Conservation (phyloP, 1,140 invertebrate species). For the Amyelois transitella region DNA sequence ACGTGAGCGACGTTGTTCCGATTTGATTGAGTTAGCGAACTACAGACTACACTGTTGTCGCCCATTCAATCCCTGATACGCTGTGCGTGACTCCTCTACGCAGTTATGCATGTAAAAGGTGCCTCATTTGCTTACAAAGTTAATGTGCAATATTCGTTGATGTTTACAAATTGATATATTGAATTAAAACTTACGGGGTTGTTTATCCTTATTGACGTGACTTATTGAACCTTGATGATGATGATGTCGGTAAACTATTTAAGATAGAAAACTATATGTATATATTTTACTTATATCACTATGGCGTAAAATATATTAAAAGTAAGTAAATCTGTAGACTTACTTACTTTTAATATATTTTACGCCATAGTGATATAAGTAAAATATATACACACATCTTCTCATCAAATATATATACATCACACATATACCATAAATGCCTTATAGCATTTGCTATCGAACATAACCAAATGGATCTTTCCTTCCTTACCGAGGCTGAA, state of each 20-base stretch:
- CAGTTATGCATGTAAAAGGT: constrained; percentile 15
- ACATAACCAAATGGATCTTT: constrained; percentile 7
- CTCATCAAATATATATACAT: too few species aligned
- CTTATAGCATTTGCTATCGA: neutral
- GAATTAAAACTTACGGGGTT: too few species aligned
- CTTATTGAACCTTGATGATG: too few species aligned
- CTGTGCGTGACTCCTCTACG: constrained; percentile 17
- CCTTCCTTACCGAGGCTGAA: constrained; percentile 7
- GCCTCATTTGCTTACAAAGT: constrained; percentile 5
- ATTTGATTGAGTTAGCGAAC: constrained; percentile 50
- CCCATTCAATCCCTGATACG: neutral
- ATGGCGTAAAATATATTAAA: too few species aligned
- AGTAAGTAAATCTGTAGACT: too few species aligned
- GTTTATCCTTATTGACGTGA: too few species aligned
- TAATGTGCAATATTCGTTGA: neutral
- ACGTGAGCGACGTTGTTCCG: constrained; percentile 32
- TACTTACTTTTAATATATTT: too few species aligned
- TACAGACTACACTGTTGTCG: constrained; percentile 25
- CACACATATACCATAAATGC: neutral
- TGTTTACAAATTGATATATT: neutral
- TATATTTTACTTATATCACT: too few species aligned
- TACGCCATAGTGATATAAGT: too few species aligned
- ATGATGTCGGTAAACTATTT: too few species aligned
- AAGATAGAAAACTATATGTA: too few species aligned
- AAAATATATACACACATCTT: too few species aligned